These are phyloP conservation scores for Colistium nudipinnis DNA, from an alignment of 2,113 vertebrate species.

Conservation along the genomic window DNA sequence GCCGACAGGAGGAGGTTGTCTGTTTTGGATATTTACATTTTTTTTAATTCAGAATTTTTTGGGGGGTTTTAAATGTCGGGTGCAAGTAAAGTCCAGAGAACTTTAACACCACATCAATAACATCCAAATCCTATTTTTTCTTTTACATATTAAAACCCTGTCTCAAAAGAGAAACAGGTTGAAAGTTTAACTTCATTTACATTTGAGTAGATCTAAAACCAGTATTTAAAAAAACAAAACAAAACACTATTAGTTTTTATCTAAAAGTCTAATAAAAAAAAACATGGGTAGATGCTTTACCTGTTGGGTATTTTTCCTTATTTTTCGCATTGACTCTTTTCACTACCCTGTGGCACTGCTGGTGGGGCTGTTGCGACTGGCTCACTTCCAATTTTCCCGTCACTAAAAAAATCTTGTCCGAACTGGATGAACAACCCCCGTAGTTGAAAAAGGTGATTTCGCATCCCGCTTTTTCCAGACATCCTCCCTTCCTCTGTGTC, in stretches of 20 bases:
- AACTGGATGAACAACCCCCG: slow-evolving; percentile 24
- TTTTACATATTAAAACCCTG: too few species aligned
- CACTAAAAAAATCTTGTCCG: slow-evolving; percentile 20
- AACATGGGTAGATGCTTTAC: too few species aligned
- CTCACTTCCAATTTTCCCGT: slow-evolving; percentile 2
- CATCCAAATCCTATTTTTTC: too few species aligned
- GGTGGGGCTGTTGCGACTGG: background rate
- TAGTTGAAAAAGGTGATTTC: slow-evolving; percentile 43
- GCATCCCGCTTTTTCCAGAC: slow-evolving; percentile 32
- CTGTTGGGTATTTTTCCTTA: background rate
- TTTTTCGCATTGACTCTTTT: slow-evolving; percentile 1
- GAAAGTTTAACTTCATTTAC: too few species aligned
- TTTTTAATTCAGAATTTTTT: background rate
- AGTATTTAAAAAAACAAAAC: too few species aligned
- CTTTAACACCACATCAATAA: too few species aligned
- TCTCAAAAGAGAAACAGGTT: too few species aligned
- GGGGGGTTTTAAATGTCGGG: background rate
- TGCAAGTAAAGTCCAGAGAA: too few species aligned
- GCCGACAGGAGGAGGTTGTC: slow-evolving; percentile 8
- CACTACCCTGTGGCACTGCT: background rate
- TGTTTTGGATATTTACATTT: slow-evolving; percentile 6
- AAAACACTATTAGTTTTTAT: background rate
- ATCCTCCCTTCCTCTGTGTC: slow-evolving; percentile 17
- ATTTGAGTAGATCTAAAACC: too few species aligned
- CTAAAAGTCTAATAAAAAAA: too few species aligned